These are phyloP conservation scores for Phalacrocorax pelagicus DNA, from an alignment of 2,113 vertebrate species.

Conservation along the genomic window DNA sequence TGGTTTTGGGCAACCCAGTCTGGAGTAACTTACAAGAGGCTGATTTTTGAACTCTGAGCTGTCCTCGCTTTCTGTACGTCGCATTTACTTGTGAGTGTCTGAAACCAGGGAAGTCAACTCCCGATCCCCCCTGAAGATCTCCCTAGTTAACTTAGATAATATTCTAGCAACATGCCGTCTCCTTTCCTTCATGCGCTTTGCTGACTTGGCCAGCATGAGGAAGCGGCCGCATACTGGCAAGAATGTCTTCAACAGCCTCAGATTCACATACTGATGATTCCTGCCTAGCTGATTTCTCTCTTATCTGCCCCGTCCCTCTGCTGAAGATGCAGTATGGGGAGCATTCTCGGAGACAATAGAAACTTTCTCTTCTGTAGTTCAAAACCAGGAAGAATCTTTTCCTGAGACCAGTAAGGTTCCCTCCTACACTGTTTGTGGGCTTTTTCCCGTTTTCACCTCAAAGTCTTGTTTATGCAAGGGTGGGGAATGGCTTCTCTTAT, in stretches of 20 bases:
- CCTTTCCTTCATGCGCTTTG: not conserved
- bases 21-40: not conserved
- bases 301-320: not conserved
- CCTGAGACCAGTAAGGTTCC: not conserved
- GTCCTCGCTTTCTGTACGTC: not conserved
- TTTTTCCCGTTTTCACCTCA: not conserved
- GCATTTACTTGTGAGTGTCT: not conserved
- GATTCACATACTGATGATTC: not conserved
- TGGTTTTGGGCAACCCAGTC: not conserved
- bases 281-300: not conserved
- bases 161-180: not conserved
- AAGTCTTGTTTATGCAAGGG: not conserved
- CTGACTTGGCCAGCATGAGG: not conserved
- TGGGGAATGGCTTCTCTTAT: not conserved
- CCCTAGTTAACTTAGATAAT: not conserved
- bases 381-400: not conserved
- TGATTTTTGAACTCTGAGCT: not conserved
- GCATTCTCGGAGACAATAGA: not conserved
- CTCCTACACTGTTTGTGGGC: not conserved
- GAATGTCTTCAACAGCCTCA: not conserved
- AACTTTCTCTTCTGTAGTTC: not conserved
- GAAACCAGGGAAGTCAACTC: not conserved
- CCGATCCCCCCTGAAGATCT: not conserved
- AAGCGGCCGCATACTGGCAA: not conserved
- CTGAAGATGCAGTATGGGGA: not conserved